Percentiles rank a stretch among this genome's conserved stretches.
Conservation (phyloP, 2,113 vertebrate species). For the Zeus faber region DNA sequence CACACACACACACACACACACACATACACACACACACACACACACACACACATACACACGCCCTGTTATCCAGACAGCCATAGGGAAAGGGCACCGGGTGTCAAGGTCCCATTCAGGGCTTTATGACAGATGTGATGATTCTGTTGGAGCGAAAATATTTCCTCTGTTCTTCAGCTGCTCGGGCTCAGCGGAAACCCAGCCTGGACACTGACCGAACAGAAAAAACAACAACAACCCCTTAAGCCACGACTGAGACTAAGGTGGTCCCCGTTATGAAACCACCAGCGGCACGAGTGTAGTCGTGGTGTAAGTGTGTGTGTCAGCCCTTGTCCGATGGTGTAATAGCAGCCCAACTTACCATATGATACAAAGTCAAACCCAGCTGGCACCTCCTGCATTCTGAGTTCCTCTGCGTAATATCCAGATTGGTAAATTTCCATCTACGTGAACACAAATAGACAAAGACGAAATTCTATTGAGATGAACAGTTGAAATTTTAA, state of each 20-base stretch:
- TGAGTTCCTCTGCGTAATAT: constrained; percentile 75
- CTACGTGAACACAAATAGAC: no score
- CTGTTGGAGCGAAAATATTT: constrained; percentile 58
- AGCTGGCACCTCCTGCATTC: constrained; percentile 76
- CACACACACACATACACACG: constrained; percentile 24
- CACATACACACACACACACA: constrained; percentile 16
- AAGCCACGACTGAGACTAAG: no score
- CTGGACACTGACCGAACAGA: no score
- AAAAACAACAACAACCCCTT: no score
- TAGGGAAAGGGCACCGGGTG: no score
- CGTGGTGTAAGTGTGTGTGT: no score
- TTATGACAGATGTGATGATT: constrained; percentile 67
- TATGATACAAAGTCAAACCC: constrained; percentile 76
- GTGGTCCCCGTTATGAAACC: no score
- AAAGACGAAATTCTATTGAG: no score
- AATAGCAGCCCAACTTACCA: constrained; percentile 68
- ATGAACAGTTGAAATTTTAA: no score
- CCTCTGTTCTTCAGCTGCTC: constrained; percentile 64
- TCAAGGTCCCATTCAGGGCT: constrained; percentile 62
- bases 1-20: constrained; percentile 25
- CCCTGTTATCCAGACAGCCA: constrained; percentile 48
- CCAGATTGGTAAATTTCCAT: constrained; percentile 76
- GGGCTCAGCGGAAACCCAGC: constrained; percentile 65
- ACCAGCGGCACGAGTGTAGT: no score
- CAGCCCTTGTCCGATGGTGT: no score